phyloP scores from a whole-genome alignment of 2,113 vertebrate species.

The Merops nubicus region DNA sequence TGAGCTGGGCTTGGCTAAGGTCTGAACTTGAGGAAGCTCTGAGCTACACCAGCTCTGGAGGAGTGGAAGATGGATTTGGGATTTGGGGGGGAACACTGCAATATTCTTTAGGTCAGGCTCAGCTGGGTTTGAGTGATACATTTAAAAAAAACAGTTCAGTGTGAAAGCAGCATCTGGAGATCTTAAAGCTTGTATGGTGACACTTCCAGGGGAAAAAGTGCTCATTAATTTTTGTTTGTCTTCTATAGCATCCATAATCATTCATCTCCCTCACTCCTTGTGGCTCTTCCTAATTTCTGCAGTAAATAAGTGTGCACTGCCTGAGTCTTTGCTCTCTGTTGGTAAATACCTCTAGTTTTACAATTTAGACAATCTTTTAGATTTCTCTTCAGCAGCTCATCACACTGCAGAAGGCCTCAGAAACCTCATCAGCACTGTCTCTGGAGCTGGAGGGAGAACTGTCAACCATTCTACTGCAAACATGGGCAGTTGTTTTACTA shows the following conservation, averaged over 20 bases:
- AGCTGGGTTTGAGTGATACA: background rate
- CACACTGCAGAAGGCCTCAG: background rate
- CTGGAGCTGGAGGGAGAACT: background rate
- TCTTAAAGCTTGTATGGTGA: background rate
- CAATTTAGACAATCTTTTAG: background rate
- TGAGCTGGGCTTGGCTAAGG: background rate
- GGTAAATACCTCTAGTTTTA: background rate
- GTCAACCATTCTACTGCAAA: background rate
- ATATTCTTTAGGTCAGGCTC: background rate
- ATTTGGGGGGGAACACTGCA: background rate
- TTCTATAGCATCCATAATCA: background rate
- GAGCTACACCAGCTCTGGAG: background rate
- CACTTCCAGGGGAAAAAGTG: background rate
- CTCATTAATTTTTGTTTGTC: background rate
- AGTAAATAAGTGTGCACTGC: background rate
- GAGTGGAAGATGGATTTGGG: background rate
- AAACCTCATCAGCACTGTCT: background rate
- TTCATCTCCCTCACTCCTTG: background rate
- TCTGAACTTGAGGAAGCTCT: background rate
- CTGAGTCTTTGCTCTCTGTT: background rate
- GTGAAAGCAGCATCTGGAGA: background rate
- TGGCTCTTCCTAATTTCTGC: background rate
- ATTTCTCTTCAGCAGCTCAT: background rate
- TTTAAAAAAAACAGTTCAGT: background rate
- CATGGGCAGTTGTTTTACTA: background rate